Conservation (phyloP, 2,113 vertebrate species). For the Panthera tigris region DNA sequence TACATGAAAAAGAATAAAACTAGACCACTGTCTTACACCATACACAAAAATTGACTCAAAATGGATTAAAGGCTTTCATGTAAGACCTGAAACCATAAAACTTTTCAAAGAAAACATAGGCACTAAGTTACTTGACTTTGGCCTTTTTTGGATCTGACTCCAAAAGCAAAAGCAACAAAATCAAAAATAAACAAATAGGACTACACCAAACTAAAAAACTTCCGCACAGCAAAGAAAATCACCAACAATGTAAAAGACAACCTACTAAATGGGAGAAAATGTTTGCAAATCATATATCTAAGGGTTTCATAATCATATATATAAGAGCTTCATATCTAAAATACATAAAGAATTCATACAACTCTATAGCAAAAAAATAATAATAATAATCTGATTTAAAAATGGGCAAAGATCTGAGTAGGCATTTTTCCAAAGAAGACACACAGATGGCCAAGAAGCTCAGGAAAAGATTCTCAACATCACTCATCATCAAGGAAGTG, state of each 20-base stretch:
- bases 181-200: not conserved
- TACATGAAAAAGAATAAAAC: not conserved
- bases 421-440: not conserved
- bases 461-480: not conserved
- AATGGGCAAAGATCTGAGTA: not conserved
- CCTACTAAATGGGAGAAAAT: not conserved
- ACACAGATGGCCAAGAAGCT: not conserved
- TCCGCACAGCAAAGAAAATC: not conserved
- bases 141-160: not conserved
- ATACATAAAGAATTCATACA: not conserved
- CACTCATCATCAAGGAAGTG: not conserved
- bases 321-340: not conserved
- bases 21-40: not conserved
- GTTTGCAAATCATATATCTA: not conserved
- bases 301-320: too few relatives aligned
- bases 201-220: not conserved
- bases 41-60: not conserved
- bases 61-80: not conserved
- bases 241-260: not conserved
- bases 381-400: not conserved
- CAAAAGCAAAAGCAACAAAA: not conserved
- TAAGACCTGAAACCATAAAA: not conserved
- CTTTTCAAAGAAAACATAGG: not conserved
- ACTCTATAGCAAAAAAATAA: not conserved
- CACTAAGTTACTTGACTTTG: not conserved